phyloP scores from a whole-genome alignment of 2,113 vertebrate species.

The Mus pahari region DNA sequence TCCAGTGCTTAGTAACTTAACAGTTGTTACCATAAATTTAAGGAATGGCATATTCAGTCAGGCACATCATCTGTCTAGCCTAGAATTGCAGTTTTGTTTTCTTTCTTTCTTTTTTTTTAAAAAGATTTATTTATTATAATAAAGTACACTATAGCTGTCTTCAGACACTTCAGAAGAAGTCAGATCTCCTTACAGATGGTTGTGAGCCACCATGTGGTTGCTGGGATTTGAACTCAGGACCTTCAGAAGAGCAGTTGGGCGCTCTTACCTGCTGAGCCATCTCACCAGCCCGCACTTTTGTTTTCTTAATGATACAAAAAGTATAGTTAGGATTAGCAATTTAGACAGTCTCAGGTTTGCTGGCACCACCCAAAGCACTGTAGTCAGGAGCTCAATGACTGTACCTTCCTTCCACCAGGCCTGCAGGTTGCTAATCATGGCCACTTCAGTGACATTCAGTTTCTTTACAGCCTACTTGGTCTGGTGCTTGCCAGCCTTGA shows the following conservation, averaged over 20 bases:
- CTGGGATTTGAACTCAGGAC: too few species aligned
- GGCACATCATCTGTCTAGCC: background rate
- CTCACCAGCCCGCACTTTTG: too few species aligned
- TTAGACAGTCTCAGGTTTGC: background rate
- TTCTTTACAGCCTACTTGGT: background rate
- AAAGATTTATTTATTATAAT: too few species aligned
- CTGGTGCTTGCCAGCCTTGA: background rate
- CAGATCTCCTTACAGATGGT: too few species aligned
- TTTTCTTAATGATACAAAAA: background rate
- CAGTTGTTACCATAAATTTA: constrained; percentile 46
- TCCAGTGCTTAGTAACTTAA: constrained; percentile 29
- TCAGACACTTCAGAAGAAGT: too few species aligned
- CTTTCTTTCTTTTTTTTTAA: too few species aligned
- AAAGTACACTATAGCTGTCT: too few species aligned
- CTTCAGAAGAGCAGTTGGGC: too few species aligned
- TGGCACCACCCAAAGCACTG: background rate
- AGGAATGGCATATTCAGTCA: constrained; percentile 20
- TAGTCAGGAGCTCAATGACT: background rate
- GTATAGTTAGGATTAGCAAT: background rate
- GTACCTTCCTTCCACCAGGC: background rate
- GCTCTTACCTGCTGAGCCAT: too few species aligned
- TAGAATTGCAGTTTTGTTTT: background rate
- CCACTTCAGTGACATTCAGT: background rate
- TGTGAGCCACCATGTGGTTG: too few species aligned
- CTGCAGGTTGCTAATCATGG: background rate